These are phyloP conservation scores for Cyanistes caeruleus DNA, from an alignment of 2,113 vertebrate species.

Conservation along the genomic window DNA sequence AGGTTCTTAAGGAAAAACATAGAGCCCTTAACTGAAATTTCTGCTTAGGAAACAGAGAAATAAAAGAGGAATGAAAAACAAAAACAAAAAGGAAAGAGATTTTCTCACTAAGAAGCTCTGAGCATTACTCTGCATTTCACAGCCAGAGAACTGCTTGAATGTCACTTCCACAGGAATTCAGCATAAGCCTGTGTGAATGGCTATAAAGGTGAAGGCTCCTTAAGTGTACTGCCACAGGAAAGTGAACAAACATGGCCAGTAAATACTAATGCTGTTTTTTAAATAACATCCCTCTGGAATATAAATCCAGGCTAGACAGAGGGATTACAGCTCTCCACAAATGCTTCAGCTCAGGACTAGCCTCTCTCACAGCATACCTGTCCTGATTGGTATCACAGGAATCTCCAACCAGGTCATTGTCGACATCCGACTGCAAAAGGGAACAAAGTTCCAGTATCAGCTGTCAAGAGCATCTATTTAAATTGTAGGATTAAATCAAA, in stretches of 20 bases:
- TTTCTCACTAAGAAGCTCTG: background rate
- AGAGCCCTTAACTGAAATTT: background rate
- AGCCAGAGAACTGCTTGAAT: background rate
- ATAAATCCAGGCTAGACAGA: background rate
- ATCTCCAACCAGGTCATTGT: constrained; percentile 95
- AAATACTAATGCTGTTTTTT: background rate
- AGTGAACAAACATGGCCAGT: background rate
- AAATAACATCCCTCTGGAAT: background rate
- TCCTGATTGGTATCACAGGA: constrained; percentile 97
- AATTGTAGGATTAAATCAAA: background rate
- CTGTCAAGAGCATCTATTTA: background rate
- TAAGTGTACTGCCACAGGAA: background rate
- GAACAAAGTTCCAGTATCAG: background rate
- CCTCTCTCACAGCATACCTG: constrained; percentile 81
- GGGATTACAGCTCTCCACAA: background rate
- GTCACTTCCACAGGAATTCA: background rate
- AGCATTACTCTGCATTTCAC: background rate
- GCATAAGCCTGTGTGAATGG: background rate
- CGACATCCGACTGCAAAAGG: constrained; percentile 87
- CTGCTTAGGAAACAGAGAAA: background rate
- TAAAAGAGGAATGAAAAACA: background rate
- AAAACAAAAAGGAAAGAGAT: background rate
- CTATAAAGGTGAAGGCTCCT: background rate
- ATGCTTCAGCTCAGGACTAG: background rate
- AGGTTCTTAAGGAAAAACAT: background rate